phyloP scores from a whole-genome alignment of 2,113 vertebrate genomes.

The Sprattus sprattus region DNA sequence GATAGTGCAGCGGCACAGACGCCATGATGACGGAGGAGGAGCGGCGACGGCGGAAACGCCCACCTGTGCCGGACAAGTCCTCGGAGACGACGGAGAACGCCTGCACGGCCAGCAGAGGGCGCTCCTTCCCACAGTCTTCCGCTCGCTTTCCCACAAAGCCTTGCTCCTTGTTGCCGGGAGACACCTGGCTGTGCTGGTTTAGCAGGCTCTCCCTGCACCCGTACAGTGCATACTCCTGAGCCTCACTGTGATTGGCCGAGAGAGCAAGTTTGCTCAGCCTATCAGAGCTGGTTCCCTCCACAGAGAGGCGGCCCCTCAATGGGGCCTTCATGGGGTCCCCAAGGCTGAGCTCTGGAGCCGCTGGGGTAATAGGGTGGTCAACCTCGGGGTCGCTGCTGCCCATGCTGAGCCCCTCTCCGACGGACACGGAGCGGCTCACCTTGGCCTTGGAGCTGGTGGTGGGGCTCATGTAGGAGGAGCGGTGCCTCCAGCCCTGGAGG shows the following conservation, averaged over 20 bases:
- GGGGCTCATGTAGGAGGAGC: conserved; percentile 89
- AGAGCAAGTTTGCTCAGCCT: conserved; percentile 12
- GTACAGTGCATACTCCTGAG: conserved; percentile 35
- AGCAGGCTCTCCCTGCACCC: conserved; percentile 3
- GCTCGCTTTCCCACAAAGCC: neutral
- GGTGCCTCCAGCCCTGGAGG: conserved; percentile 60
- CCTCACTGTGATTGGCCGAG: neutral
- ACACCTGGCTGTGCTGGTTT: neutral
- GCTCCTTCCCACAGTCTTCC: conserved; percentile 29
- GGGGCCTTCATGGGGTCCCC: neutral
- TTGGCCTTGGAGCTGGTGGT: conserved; percentile 90
- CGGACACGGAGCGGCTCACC: conserved; percentile 79
- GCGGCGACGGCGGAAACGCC: conserved; percentile 56
- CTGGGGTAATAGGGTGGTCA: neutral
- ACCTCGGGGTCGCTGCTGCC: neutral
- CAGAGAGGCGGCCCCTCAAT: conserved; percentile 6
- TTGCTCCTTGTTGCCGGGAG: conserved; percentile 21
- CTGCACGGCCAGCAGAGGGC: conserved; percentile 57
- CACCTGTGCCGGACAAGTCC: conserved; percentile 62
- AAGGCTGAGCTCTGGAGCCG: neutral
- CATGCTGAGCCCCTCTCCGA: conserved; percentile 77
- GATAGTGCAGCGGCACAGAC: conserved; percentile 64
- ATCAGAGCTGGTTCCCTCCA: conserved; percentile 12
- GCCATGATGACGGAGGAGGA: conserved; percentile 61
- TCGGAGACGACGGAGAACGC: neutral